phyloP scores from a whole-genome alignment of 2,888 invertebrate species.

The Epiblema foenella region DNA sequence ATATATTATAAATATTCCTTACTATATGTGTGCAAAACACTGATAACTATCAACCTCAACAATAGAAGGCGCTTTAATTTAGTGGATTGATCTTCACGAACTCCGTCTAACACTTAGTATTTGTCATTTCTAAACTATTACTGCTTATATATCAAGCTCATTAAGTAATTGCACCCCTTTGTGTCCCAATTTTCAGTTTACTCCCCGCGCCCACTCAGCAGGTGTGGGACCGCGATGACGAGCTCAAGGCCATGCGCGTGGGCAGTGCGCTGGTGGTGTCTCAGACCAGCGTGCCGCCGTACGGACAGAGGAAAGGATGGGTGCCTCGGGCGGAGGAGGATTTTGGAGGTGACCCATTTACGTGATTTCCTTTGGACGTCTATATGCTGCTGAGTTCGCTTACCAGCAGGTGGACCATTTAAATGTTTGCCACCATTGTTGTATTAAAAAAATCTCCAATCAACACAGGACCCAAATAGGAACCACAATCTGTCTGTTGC shows the following conservation, averaged over 20 bases:
- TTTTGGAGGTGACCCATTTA: conserved; percentile 80
- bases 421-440: no score
- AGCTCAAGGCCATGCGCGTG: conserved; percentile 84
- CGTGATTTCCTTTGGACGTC: no score
- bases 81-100: not conserved
- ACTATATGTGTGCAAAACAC: not conserved
- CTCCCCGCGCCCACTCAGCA: conserved; percentile 95
- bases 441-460: no score
- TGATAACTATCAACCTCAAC: not conserved
- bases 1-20: not conserved
- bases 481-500: no score
- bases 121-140: no score
- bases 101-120: not conserved
- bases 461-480: no score
- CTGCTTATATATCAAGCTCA: no score
- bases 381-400: no score
- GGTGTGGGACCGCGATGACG: conserved; percentile 95
- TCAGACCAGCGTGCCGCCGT: conserved; percentile 94
- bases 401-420: no score
- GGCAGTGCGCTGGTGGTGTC: conserved; percentile 90
- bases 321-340: conserved; percentile 92
- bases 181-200: conserved; percentile 84
- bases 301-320: conserved; percentile 98
- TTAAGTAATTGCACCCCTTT: not conserved
- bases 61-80: not conserved